Percentiles rank a stretch among this genome's conserved stretches.
These are phyloP conservation scores for Melipona beecheii DNA, from an alignment of 2,888 invertebrate species.

Conservation along the genomic window DNA sequence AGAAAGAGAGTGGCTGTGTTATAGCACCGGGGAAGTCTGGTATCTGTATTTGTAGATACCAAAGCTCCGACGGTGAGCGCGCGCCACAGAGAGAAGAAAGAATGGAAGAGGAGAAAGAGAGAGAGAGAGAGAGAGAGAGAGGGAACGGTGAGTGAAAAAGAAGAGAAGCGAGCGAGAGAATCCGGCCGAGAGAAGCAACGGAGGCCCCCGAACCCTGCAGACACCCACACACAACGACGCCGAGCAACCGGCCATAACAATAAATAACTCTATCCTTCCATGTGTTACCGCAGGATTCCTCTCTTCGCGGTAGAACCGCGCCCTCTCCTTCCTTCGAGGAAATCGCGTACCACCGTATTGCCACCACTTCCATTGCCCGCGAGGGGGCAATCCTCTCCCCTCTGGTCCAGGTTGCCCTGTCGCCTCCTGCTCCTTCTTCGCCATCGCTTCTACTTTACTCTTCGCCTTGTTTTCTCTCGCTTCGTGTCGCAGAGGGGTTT, in stretches of 20 bases:
- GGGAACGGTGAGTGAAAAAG: slow-evolving; percentile 28
- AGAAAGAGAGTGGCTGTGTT: slow-evolving; percentile 70
- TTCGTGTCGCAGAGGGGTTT: neutral
- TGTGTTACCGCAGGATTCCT: slow-evolving; percentile 80
- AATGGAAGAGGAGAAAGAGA: neutral
- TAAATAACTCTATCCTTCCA: slow-evolving; percentile 83
- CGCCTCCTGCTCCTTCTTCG: slow-evolving; percentile 19
- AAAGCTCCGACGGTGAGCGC: slow-evolving; percentile 58
- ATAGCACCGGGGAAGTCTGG: slow-evolving; percentile 71
- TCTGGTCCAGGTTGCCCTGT: slow-evolving; percentile 30
- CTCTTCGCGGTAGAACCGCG: slow-evolving; percentile 76
- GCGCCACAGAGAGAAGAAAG: slow-evolving; percentile 11
- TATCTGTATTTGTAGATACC: slow-evolving; percentile 79
- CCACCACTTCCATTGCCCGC: slow-evolving; percentile 65
- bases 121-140: slow-evolving; percentile 22
- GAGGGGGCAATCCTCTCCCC: slow-evolving; percentile 31
- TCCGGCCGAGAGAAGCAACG: slow-evolving; percentile 65
- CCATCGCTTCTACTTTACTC: neutral
- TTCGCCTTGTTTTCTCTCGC: neutral
- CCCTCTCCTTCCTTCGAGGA: slow-evolving; percentile 70
- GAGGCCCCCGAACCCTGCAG: slow-evolving; percentile 72
- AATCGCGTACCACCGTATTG: slow-evolving; percentile 71
- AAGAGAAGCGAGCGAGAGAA: slow-evolving; percentile 53
- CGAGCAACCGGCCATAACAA: slow-evolving; percentile 81
- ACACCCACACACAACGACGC: slow-evolving; percentile 80